Evolutionary conservation across 2,113 vertebrate genomes (phyloP).

Genomic region (Gobiocypris rarus): DNA sequence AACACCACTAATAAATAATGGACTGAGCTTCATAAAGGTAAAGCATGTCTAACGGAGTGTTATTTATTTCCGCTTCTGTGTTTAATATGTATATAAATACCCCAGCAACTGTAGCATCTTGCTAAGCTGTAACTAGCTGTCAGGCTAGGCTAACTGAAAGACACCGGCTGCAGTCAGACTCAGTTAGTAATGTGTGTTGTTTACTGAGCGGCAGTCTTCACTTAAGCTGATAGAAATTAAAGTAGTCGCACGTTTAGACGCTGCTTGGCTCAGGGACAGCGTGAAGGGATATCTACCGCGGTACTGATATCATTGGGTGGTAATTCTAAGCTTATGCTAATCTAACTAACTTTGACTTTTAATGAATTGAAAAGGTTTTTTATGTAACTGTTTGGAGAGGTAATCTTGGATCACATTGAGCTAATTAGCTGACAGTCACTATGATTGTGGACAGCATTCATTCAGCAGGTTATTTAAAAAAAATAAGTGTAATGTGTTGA

Average conservation of each 20-base stretch:
- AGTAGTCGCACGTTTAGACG: not conserved
- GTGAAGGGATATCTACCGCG: not conserved
- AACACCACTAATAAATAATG: not conserved
- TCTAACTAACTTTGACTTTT: not conserved
- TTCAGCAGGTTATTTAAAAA: not conserved
- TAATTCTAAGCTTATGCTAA: not conserved
- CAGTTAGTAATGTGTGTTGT: conserved; percentile 16
- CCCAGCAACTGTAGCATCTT: conserved; percentile 2
- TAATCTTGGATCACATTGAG: not conserved
- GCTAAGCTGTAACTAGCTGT: conserved; percentile 2
- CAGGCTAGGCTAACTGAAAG: conserved; percentile 31
- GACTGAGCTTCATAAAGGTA: conserved; percentile 37
- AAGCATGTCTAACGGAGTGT: not conserved
- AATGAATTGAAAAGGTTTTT: not conserved
- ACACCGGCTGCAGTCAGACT: not conserved
- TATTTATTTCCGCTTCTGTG: not conserved
- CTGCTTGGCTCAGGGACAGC: not conserved
- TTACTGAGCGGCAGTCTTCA: conserved; percentile 7
- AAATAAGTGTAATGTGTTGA: not conserved
- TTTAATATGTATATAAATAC: not conserved
- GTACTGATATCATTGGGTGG: not conserved
- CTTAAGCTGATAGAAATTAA: conserved; percentile 28
- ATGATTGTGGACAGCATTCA: not conserved
- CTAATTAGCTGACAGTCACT: not conserved
- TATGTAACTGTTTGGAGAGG: not conserved